A percentile compares a stretch with the other conserved stretches of the same genome.
Conservation (phyloP, 2,888 invertebrate species). For the Drosophila affinis region DNA sequence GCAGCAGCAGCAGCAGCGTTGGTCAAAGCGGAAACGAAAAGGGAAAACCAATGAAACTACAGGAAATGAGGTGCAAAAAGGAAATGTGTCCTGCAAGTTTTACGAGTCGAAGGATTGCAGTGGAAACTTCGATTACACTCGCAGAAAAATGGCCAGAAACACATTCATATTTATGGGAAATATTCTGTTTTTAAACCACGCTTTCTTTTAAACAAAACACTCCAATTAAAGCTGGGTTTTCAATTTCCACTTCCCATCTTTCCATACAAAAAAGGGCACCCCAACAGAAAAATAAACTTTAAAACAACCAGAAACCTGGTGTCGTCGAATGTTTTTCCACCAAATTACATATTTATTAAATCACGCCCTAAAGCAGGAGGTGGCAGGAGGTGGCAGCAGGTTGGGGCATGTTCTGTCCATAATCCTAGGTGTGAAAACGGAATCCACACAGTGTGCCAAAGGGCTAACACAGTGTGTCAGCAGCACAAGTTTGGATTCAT, state of each 20-base stretch:
- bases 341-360: not conserved
- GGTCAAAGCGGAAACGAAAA: not conserved
- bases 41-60: not conserved
- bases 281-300: not conserved
- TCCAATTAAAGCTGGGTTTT: not conserved
- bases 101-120: not conserved
- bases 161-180: too few relatives aligned
- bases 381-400: not conserved
- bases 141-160: not conserved
- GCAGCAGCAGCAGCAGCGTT: not conserved
- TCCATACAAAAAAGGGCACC: not conserved
- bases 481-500: not conserved
- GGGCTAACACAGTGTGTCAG: slow-evolving; percentile 27
- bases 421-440: slow-evolving; percentile 15
- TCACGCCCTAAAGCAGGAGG: not conserved
- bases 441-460: slow-evolving; percentile 3
- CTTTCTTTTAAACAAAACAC: too few relatives aligned
- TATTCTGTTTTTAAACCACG: too few relatives aligned
- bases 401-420: not conserved
- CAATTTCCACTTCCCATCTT: not conserved
- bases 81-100: not conserved
- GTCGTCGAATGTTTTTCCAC: not conserved
- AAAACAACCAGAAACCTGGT: not conserved
- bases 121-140: not conserved
- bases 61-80: not conserved